These are phyloP conservation scores for Passer montanus DNA, from an alignment of 2,113 vertebrate species.

Conservation along the genomic window DNA sequence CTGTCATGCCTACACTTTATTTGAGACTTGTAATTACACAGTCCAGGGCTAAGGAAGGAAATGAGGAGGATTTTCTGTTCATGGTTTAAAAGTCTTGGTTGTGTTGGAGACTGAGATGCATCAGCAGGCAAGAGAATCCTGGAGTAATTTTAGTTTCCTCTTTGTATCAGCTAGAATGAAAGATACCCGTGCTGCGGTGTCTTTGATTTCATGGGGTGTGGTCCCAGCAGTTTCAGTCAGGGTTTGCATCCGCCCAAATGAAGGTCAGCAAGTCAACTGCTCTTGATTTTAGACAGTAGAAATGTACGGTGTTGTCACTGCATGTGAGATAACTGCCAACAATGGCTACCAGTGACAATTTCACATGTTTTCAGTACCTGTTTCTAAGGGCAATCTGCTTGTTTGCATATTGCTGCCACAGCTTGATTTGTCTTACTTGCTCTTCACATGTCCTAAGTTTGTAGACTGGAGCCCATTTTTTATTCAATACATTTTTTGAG, in stretches of 20 bases:
- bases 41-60: background rate
- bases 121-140: background rate
- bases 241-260: background rate
- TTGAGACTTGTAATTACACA: background rate
- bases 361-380: background rate
- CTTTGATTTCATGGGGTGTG: background rate
- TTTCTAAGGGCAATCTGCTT: background rate
- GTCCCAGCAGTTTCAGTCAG: background rate
- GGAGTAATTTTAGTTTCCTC: background rate
- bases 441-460: background rate
- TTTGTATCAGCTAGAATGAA: background rate
- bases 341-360: background rate
- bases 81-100: background rate
- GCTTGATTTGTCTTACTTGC: background rate
- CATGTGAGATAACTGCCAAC: background rate
- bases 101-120: background rate
- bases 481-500: background rate
- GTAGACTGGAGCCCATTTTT: background rate
- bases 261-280: background rate
- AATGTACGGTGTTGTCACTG: fast-evolving
- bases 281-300: background rate
- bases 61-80: background rate
- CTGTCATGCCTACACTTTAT: background rate
- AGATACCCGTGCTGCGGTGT: fast-evolving
- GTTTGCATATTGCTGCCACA: background rate